phyloP scores from a whole-genome alignment of 2,797 vertebrate species.

The Anguilla marmorata region DNA sequence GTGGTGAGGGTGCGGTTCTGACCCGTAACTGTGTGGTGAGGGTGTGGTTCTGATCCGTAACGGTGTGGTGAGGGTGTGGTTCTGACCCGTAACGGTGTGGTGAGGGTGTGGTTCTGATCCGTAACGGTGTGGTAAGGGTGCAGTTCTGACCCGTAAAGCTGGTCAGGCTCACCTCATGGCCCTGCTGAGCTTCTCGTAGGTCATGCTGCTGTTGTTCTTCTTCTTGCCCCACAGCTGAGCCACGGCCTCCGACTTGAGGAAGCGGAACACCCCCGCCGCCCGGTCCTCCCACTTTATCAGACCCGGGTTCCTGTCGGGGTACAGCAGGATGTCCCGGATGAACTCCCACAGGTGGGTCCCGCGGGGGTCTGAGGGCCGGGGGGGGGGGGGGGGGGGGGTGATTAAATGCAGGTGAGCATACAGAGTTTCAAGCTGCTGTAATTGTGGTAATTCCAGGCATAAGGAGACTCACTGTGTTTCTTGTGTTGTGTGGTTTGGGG shows the following conservation, averaged over 20 bases:
- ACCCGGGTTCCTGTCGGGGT: slow-evolving; percentile 92
- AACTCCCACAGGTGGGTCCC: slow-evolving; percentile 98
- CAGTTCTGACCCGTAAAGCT: too few species aligned
- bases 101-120: too few species aligned
- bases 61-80: not conserved
- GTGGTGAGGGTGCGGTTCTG: too few species aligned
- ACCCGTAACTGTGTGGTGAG: too few species aligned
- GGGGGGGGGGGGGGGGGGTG: not conserved
- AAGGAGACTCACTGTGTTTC: slow-evolving; percentile 87
- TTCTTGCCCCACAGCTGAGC: slow-evolving; percentile 98
- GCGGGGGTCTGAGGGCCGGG: slow-evolving; percentile 76
- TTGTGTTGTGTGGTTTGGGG: slow-evolving; percentile 78
- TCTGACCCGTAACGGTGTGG: not conserved
- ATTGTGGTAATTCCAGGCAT: not conserved
- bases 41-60: too few species aligned
- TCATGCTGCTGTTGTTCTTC: slow-evolving; percentile 99
- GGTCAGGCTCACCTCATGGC: slow-evolving; percentile 86
- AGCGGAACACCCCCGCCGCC: slow-evolving; percentile 91
- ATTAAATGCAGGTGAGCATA: not conserved
- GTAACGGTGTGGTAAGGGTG: not conserved
- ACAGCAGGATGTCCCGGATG: slow-evolving; percentile 93
- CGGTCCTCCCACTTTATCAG: slow-evolving; percentile 98
- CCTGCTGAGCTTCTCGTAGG: slow-evolving; percentile 96
- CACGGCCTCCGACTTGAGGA: slow-evolving; percentile 96
- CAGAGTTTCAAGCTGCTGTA: not conserved